These are phyloP conservation scores for Enteromius thamalakanensis DNA, from an alignment of 2,797 vertebrate species.

Conservation along the genomic window DNA sequence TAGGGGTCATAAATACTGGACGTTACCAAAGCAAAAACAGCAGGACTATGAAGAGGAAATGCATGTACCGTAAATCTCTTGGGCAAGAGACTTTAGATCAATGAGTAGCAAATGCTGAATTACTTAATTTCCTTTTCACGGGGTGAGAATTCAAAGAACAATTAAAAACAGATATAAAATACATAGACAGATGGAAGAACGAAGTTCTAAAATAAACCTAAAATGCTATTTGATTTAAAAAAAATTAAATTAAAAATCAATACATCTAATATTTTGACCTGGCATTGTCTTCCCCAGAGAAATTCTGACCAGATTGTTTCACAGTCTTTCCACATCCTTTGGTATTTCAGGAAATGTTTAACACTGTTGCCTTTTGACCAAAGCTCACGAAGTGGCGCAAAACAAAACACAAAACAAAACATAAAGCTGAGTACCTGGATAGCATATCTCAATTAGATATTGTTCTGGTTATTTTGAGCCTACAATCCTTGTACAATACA, in stretches of 20 bases:
- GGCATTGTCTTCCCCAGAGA: neutral
- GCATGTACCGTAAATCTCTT: neutral
- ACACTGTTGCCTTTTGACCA: constrained; percentile 11
- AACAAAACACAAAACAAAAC: neutral
- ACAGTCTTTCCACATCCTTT: constrained; percentile 45
- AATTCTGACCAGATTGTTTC: neutral
- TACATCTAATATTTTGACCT: neutral
- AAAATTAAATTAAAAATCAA: no score
- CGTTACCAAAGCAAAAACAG: neutral
- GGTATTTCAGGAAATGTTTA: constrained; percentile 50
- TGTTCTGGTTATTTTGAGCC: neutral
- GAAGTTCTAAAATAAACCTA: neutral
- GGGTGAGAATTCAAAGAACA: neutral
- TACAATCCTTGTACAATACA: neutral
- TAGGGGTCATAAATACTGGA: neutral
- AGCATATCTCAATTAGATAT: neutral
- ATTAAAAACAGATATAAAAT: neutral
- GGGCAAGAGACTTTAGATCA: neutral
- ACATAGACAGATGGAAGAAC: no score
- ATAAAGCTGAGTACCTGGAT: neutral
- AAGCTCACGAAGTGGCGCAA: neutral
- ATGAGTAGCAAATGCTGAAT: neutral
- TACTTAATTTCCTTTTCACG: neutral
- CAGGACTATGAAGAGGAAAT: neutral
- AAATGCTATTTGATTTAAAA: neutral